Conservation (phyloP, 2,113 vertebrate species). For the Chroicocephalus ridibundus region DNA sequence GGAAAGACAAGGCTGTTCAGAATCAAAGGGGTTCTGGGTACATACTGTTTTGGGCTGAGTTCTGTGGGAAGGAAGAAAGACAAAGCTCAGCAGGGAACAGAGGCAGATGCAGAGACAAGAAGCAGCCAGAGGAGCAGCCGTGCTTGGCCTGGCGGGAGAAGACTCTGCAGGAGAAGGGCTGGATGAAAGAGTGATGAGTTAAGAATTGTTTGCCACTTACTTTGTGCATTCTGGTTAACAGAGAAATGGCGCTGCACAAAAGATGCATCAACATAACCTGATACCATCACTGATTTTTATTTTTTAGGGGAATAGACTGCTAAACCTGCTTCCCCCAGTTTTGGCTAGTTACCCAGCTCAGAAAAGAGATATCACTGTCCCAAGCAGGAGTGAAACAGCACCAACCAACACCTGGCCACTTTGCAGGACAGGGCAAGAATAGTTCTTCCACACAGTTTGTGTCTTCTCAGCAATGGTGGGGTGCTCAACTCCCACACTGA, state of each 20-base stretch:
- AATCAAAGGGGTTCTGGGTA: neutral
- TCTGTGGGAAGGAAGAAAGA: neutral
- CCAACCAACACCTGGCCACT: neutral
- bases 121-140: neutral
- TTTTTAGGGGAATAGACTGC: neutral
- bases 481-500: accelerated
- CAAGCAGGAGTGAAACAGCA: neutral
- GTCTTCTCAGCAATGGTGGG: neutral
- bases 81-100: neutral
- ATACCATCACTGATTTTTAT: neutral
- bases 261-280: accelerated
- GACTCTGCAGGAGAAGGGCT: neutral
- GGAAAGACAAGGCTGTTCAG: neutral
- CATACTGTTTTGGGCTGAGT: accelerated
- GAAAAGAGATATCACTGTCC: neutral
- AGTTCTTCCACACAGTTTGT: neutral
- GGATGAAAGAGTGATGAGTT: neutral
- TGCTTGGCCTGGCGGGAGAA: neutral
- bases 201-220: no score
- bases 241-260: neutral
- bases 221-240: neutral
- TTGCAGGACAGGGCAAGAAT: no score
- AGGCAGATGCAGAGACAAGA: neutral
- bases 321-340: neutral
- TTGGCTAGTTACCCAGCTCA: neutral